phyloP scores from a whole-genome alignment of 2,888 invertebrate species.

The Drosophila lacicola region DNA sequence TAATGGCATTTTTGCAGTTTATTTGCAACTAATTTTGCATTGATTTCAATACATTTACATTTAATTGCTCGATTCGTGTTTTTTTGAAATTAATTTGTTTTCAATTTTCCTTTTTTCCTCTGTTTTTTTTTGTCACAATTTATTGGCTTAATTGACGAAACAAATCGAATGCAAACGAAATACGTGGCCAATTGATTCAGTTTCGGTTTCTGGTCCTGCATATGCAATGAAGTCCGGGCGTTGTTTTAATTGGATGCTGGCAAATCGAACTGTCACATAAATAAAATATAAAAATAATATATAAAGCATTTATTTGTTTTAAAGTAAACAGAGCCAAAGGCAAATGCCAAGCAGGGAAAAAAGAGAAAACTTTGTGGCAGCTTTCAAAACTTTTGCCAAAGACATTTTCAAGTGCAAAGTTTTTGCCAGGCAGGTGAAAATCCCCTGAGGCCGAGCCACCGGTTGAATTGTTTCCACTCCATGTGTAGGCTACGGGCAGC shows the following conservation, averaged over 20 bases:
- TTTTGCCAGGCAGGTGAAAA: constrained; percentile 51
- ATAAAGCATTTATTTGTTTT: constrained; percentile 39
- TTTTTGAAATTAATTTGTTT: constrained; percentile 9
- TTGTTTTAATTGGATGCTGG: constrained; percentile 58
- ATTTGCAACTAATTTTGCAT: constrained; percentile 69
- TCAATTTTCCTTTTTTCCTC: not conserved
- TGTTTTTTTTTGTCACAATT: constrained; percentile 40
- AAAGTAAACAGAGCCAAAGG: constrained; percentile 12
- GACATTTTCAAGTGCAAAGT: constrained; percentile 77
- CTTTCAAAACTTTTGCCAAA: constrained; percentile 54
- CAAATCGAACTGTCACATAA: constrained; percentile 51
- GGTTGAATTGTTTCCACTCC: constrained; percentile 59
- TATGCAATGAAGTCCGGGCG: constrained; percentile 43
- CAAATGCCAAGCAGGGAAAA: not conserved
- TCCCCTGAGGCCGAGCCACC: constrained; percentile 57
- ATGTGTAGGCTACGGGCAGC: constrained; percentile 1
- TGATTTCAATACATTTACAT: constrained; percentile 69
- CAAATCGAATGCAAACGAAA: constrained; percentile 30
- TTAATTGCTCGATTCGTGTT: constrained; percentile 66
- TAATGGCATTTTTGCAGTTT: constrained; percentile 49
- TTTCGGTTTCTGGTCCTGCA: constrained; percentile 33
- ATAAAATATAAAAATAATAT: constrained; percentile 39
- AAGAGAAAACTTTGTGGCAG: constrained; percentile 47
- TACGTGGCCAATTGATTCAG: constrained; percentile 47
- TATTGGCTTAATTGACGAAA: constrained; percentile 70